phyloP scores from a whole-genome alignment of 2,888 invertebrate species.

The Andrena marginata region DNA sequence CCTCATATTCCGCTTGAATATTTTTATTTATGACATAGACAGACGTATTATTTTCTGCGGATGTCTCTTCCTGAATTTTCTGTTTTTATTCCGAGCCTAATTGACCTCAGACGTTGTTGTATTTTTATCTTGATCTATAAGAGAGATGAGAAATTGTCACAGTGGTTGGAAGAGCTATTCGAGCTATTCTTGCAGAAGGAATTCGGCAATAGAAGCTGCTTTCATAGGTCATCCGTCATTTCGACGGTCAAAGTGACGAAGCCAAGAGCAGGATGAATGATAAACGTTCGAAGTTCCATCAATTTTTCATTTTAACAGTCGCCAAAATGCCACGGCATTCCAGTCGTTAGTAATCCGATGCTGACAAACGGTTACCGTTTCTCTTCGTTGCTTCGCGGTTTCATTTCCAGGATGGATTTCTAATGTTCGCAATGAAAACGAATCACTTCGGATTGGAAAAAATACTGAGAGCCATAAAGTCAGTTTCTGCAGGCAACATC shows the following conservation, averaged over 20 bases:
- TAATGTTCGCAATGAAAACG: not conserved
- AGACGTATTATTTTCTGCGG: no score
- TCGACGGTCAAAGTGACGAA: conserved; percentile 3
- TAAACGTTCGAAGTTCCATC: conserved; percentile 8
- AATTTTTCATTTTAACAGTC: conserved; percentile 19
- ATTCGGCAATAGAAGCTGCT: not conserved
- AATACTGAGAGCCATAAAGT: not conserved
- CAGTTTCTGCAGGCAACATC: no score
- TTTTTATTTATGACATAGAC: not conserved
- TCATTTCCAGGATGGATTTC: not conserved
- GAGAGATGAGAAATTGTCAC: no score
- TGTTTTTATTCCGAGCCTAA: no score
- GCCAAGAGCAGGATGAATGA: conserved; percentile 9
- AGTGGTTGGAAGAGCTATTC: not conserved
- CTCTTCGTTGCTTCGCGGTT: not conserved
- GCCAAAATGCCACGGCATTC: not conserved
- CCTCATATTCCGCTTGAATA: not conserved
- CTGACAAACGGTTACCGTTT: conserved; percentile 1
- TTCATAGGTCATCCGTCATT: not conserved
- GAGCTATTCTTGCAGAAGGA: not conserved
- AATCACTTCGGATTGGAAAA: not conserved
- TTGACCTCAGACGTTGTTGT: no score
- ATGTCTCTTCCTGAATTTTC: no score
- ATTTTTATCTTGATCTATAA: no score
- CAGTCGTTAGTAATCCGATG: conserved; percentile 5